Evolutionary conservation across 1,140 invertebrate genomes (phyloP).

Genomic region (Drosophila aff.): DNA sequence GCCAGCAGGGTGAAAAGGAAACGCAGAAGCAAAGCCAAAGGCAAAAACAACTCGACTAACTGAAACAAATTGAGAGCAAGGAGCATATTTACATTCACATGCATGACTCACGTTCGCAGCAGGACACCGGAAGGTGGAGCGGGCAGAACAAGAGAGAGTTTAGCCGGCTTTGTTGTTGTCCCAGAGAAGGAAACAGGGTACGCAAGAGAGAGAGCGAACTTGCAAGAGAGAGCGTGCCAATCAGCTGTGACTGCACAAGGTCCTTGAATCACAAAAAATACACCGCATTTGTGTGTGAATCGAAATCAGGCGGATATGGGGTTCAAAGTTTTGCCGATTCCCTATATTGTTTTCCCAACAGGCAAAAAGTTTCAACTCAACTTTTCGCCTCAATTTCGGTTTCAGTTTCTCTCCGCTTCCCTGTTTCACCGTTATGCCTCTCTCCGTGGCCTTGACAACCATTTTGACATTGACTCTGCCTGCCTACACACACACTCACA

Average conservation of each 20-base stretch:
- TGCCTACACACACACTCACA: not conserved
- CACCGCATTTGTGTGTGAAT: slow-evolving; percentile 10
- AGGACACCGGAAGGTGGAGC: slow-evolving; percentile 20
- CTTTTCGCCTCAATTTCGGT: slow-evolving; percentile 26
- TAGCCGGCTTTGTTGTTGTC: slow-evolving; percentile 40
- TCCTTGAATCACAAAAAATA: slow-evolving; percentile 18
- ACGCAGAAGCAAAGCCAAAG: slow-evolving; percentile 22
- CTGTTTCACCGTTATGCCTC: slow-evolving; percentile 14
- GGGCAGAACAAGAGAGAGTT: not conserved
- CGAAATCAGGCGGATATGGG: slow-evolving; percentile 17
- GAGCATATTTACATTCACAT: slow-evolving; percentile 54
- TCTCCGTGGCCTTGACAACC: slow-evolving; percentile 49
- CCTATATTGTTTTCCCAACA: slow-evolving; percentile 15
- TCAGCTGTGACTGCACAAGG: slow-evolving; percentile 36
- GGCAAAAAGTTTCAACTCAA: slow-evolving; percentile 26
- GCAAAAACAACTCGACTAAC: slow-evolving; percentile 29
- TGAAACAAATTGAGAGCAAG: slow-evolving; percentile 42
- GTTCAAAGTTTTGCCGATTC: slow-evolving; percentile 28
- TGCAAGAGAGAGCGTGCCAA: slow-evolving; percentile 11
- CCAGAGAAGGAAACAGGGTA: slow-evolving; percentile 2
- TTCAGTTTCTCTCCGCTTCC: slow-evolving; percentile 2
- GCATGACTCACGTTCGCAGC: slow-evolving; percentile 70
- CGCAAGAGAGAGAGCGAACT: not conserved
- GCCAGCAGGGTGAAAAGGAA: slow-evolving; percentile 40
- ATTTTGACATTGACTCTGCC: slow-evolving; percentile 54